Evolutionary conservation across 2,797 vertebrate genomes (phyloP), one percentile per base, ranked within the genome.

Genomic region (Chrosomus eos): DNA sequence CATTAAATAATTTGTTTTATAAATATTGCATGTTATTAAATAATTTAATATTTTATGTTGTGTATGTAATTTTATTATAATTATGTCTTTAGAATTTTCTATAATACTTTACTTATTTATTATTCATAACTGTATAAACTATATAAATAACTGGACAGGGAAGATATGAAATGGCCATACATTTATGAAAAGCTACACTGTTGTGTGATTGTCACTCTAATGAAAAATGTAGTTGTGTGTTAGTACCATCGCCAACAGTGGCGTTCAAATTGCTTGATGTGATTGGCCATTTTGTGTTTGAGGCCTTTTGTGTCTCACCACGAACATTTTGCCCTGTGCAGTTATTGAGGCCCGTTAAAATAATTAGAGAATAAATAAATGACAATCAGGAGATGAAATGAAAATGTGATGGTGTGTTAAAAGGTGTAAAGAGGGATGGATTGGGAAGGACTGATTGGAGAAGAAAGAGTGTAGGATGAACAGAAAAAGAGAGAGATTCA

Each of bases 331-430:
- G 89, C 90, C 89, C 86, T 86, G 88, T 64, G 78, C 87, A 87
- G 85, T 93, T 90, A 92, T 90, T 89, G 89, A 89, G 85, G 72
- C 89, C 91, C 81, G 80, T 88, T 92, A 80, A 90, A 90, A 91
- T 90, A 92, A 91, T 94, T 93, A 93, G 90, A 87, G 87, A 87
- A 43, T 81, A 83, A 73, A 87, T 89, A 87, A 93, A 93, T 90
- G 86, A 86, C 89, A 87, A 89, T 88, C 90, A 48, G 48, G 72
- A 87, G 78, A 79, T 74, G 66, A 90, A 88, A 93, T 81, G 90
- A 92, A 89, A 87, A 80, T 82, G 82, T 68, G 85, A 88, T 60
- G 91, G 88, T 64, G 90, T 82, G 82, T 87, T 82, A 80, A 86
- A 89, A 88, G 91, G 88, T 16, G 66, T 80, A 80, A 73, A 19